Evolutionary conservation across 2,888 invertebrate genomes (phyloP).

Genomic region (Leptinotarsa tumamoca): DNA sequence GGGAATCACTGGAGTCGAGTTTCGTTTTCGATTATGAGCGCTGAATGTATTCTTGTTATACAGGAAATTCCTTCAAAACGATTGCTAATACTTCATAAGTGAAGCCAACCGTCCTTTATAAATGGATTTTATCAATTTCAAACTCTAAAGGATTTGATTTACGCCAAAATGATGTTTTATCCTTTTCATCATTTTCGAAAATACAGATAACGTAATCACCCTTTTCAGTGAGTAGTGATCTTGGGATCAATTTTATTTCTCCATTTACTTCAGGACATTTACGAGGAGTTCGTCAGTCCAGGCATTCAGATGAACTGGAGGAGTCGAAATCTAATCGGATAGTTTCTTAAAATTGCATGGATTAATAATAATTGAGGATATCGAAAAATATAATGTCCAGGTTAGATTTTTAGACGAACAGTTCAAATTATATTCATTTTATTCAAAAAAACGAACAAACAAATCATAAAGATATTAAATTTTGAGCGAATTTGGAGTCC

Average conservation of each 20-base stretch:
- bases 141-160: conserved; percentile 62
- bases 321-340: no score
- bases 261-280: background rate
- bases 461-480: no score
- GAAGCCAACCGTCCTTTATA: conserved; percentile 67
- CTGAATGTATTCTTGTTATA: conserved; percentile 5
- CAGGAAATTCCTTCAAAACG: conserved; percentile 52
- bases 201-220: conserved; percentile 29
- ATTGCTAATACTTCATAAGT: conserved; percentile 67
- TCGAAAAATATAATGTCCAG: no score
- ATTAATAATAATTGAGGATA: no score
- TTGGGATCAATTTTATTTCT: conserved; percentile 1
- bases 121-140: conserved; percentile 68
- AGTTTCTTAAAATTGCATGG: no score
- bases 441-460: no score
- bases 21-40: background rate
- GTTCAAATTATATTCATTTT: no score
- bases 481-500: no score
- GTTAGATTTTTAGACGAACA: no score
- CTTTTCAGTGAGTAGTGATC: conserved; percentile 5
- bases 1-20: background rate
- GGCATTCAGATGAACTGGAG: background rate
- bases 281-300: background rate
- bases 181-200: conserved; percentile 47
- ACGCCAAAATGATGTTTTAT: conserved; percentile 56